A percentile compares a stretch with the other conserved stretches of the same genome.
Conservation (phyloP, 2,113 vertebrate genomes). For the Myrmecophaga tridactyla region DNA sequence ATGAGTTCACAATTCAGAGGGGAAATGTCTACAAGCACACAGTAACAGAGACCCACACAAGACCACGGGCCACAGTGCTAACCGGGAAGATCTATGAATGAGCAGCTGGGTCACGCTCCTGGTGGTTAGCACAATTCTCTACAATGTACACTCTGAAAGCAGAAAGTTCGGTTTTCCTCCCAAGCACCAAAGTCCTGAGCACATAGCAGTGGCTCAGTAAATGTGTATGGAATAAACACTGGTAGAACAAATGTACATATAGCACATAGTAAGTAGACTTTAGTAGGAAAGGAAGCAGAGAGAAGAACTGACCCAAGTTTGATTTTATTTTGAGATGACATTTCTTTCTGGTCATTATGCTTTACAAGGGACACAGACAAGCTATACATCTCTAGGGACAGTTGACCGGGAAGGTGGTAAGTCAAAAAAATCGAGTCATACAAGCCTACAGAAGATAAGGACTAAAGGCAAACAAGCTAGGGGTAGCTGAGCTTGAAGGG, state of each 20-base stretch:
- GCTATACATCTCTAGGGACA: not conserved
- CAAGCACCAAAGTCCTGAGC: not conserved
- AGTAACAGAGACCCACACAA: not conserved
- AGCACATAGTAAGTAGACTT: not conserved
- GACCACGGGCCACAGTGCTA: not conserved
- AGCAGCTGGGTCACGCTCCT: not conserved
- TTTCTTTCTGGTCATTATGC: not conserved
- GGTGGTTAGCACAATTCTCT: not conserved
- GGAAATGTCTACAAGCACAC: not conserved
- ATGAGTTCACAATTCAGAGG: constrained; percentile 17
- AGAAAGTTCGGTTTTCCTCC: not conserved
- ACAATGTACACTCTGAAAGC: not conserved
- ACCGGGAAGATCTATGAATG: accelerated
- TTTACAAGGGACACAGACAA: not conserved
- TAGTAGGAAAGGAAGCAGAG: not conserved
- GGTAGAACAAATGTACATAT: not conserved
- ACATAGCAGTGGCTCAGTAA: not conserved
- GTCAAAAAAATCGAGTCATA: not conserved
- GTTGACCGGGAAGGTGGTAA: not conserved
- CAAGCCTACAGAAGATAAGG: not conserved
- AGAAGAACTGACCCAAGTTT: not conserved
- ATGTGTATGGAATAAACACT: not conserved
- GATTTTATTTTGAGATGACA: not conserved
- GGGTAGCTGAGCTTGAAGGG: not conserved
- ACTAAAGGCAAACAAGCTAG: not conserved